phyloP scores from a whole-genome alignment of 2,797 vertebrate genomes.

The Danio albolineatus region DNA sequence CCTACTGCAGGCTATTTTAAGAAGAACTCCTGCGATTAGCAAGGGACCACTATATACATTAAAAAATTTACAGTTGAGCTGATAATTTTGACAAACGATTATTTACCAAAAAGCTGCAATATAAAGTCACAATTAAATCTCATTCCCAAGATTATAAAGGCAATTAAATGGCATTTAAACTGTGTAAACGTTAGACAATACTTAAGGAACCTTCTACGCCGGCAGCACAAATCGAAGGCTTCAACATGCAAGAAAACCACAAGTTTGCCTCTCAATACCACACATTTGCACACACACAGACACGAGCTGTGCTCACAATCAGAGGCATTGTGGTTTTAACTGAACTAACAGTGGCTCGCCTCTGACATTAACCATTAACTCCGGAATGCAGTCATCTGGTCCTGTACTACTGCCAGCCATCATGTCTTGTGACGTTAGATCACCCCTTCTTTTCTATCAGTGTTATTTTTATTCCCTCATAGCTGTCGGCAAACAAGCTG shows the following conservation, averaged over 20 bases:
- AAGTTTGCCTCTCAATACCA: not conserved
- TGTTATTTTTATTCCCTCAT: constrained; percentile 33
- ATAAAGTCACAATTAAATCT: not conserved
- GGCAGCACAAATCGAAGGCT: not conserved
- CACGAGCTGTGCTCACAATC: constrained; percentile 16
- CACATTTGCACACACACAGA: constrained; percentile 8
- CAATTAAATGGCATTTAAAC: not conserved
- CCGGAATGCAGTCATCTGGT: constrained; percentile 48
- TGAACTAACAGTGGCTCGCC: constrained; percentile 70
- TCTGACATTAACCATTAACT: constrained; percentile 45
- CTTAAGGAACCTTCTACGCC: constrained; percentile 33
- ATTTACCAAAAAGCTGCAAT: too few relatives aligned
- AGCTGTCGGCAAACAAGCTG: constrained; percentile 28
- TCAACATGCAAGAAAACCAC: constrained; percentile 23
- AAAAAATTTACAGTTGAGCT: too few relatives aligned
- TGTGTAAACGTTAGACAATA: not conserved
- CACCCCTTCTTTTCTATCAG: not conserved
- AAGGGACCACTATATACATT: too few relatives aligned
- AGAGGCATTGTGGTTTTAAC: constrained; percentile 72
- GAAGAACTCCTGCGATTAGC: too few relatives aligned
- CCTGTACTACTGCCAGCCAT: constrained; percentile 8
- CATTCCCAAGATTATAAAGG: not conserved
- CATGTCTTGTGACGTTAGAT: constrained; percentile 29
- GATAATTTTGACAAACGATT: not conserved
- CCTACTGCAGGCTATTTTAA: too few relatives aligned